phyloP scores from a whole-genome alignment of 2,113 vertebrate genomes.

The Psittacula cyanocephala region DNA sequence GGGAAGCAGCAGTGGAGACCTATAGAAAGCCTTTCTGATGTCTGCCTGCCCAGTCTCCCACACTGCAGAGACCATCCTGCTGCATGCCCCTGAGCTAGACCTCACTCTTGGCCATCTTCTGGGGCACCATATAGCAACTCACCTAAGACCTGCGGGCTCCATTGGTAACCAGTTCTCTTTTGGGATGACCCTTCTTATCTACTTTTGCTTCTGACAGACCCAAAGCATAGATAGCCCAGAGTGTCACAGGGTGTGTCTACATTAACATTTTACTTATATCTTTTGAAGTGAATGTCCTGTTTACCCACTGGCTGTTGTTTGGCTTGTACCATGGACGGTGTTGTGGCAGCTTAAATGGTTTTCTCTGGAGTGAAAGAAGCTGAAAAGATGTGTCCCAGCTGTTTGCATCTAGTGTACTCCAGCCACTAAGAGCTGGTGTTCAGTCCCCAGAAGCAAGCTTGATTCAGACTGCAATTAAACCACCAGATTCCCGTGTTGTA shows the following conservation, averaged over 20 bases:
- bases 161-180: not conserved
- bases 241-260: not conserved
- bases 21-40: not conserved
- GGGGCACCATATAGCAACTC: not conserved
- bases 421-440: not conserved
- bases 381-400: not conserved
- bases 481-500: not conserved
- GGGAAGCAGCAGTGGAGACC: not conserved
- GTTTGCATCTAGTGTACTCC: not conserved
- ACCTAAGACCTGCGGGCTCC: not conserved
- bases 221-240: not conserved
- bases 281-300: not conserved
- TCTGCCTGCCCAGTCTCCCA: not conserved
- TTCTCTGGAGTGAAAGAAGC: not conserved
- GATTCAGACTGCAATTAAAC: not conserved
- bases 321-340: not conserved
- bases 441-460: not conserved
- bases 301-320: not conserved
- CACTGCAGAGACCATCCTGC: not conserved
- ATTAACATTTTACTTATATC: not conserved
- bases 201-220: not conserved
- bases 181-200: not conserved
- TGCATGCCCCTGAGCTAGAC: not conserved
- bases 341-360: not conserved
- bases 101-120: not conserved